These are phyloP conservation scores for Seriola rivoliana DNA, from an alignment of 2,113 vertebrate genomes.

Conservation along the genomic window DNA sequence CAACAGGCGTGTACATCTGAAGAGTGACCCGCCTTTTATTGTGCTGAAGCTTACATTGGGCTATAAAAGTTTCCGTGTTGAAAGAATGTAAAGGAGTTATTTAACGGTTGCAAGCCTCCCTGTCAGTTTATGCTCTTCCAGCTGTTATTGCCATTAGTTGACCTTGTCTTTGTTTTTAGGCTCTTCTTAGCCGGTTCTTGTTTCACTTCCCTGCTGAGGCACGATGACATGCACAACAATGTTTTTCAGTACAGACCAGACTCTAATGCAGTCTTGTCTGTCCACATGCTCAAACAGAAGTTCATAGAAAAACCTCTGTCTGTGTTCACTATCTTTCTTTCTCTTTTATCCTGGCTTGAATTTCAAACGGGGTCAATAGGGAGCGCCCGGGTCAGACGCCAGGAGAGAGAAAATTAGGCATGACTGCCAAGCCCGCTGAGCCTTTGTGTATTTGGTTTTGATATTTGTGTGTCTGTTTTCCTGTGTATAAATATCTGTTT, in stretches of 20 bases:
- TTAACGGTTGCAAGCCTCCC: constrained; percentile 28
- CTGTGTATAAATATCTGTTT: constrained; percentile 29
- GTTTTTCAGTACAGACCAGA: not conserved
- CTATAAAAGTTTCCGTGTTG: constrained; percentile 33
- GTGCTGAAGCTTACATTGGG: constrained; percentile 18
- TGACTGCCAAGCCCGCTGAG: constrained; percentile 59
- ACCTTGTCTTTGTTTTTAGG: not conserved
- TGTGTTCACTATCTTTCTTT: constrained; percentile 13
- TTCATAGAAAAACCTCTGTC: constrained; percentile 5
- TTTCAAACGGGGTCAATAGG: constrained; percentile 66
- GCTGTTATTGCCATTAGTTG: constrained; percentile 2
- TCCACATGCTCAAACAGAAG: constrained; percentile 17
- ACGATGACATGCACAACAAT: not conserved
- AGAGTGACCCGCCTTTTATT: constrained; percentile 35
- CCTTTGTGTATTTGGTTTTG: constrained; percentile 27
- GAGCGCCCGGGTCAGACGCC: constrained; percentile 44
- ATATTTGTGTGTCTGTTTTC: constrained; percentile 25
- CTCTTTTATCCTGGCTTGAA: constrained; percentile 62
- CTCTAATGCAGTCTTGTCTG: not conserved
- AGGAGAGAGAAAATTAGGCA: constrained; percentile 64
- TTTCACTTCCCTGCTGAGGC: not conserved
- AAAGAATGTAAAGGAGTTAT: constrained; percentile 20
- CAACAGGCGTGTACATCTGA: constrained; percentile 36
- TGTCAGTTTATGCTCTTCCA: constrained; percentile 23
- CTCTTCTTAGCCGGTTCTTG: not conserved